These are phyloP conservation scores for Athetis lepigone DNA, from an alignment of 2,888 invertebrate species.

Conservation along the genomic window DNA sequence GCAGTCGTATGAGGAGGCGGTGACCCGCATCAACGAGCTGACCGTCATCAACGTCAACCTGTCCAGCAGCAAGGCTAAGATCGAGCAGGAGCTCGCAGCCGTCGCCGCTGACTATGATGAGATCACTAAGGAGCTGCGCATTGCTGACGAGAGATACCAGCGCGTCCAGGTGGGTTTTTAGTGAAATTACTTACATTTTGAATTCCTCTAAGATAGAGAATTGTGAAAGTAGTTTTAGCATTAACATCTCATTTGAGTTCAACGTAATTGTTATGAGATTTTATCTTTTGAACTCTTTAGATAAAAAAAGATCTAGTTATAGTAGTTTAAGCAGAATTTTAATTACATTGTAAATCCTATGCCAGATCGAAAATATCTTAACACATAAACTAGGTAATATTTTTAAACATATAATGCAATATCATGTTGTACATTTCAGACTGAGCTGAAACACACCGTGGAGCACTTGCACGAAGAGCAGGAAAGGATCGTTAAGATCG, in stretches of 20 bases:
- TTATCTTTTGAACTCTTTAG: neutral
- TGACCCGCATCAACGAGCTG: slow-evolving; percentile 97
- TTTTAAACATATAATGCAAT: neutral
- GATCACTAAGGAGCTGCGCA: slow-evolving; percentile 98
- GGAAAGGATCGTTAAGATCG: slow-evolving; percentile 98
- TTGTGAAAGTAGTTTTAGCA: too few relatives aligned
- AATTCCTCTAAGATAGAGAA: too few relatives aligned
- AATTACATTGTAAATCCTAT: too few relatives aligned
- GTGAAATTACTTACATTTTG: too few relatives aligned
- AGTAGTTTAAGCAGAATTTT: too few relatives aligned
- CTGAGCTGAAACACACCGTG: slow-evolving; percentile 98
- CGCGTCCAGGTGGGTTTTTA: slow-evolving; percentile 93
- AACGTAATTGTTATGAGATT: neutral
- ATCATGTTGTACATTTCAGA: slow-evolving; percentile 81
- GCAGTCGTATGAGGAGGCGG: slow-evolving; percentile 97
- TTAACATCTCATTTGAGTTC: too few relatives aligned
- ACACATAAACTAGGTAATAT: too few relatives aligned
- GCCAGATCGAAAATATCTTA: too few relatives aligned
- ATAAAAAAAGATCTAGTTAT: neutral
- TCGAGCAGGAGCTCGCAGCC: slow-evolving; percentile 97
- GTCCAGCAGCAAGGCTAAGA: slow-evolving; percentile 97
- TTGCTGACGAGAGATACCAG: slow-evolving; percentile 98
- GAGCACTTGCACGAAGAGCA: slow-evolving; percentile 98
- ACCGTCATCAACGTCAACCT: slow-evolving; percentile 98
- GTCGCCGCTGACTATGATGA: slow-evolving; percentile 99